Evolutionary conservation across 1,140 invertebrate species (phyloP).

Genomic region (Drosophila sucinea): DNA sequence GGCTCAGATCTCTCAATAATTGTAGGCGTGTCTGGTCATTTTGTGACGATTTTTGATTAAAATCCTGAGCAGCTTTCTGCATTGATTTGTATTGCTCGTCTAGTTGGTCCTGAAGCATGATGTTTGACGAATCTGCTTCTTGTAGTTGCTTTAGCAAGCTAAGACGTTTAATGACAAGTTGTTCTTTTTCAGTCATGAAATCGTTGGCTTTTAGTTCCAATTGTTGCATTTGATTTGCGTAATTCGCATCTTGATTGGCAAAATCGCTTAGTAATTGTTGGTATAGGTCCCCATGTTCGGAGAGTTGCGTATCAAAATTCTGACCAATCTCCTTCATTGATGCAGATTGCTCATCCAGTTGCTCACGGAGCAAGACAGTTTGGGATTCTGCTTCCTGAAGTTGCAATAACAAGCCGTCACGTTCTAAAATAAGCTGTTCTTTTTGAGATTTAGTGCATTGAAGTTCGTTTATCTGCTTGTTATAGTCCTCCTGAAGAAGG

Average conservation of each 20-base stretch:
- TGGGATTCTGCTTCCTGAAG: not conserved
- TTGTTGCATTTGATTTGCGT: not conserved
- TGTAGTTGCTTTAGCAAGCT: conserved; percentile 14
- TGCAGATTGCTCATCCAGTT: not conserved
- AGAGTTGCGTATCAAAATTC: not conserved
- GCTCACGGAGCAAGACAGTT: not conserved
- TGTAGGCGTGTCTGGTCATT: not conserved
- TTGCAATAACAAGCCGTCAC: conserved; percentile 11
- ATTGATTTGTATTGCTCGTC: not conserved
- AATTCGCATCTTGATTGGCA: not conserved
- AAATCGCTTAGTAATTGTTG: not conserved
- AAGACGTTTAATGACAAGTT: not conserved
- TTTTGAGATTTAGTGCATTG: not conserved
- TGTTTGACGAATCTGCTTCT: not conserved
- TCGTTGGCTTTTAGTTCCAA: not conserved
- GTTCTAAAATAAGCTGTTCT: not conserved
- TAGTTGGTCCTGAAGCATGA: not conserved
- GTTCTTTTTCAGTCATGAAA: not conserved
- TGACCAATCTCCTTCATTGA: not conserved
- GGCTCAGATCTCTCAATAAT: not conserved
- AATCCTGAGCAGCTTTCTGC: not conserved
- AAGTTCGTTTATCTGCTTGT: not conserved
- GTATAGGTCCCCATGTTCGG: not conserved
- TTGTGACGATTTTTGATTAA: not conserved
- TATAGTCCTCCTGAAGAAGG: not conserved